phyloP scores from a whole-genome alignment of 2,797 vertebrate species.

The Gouania willdenowi region DNA sequence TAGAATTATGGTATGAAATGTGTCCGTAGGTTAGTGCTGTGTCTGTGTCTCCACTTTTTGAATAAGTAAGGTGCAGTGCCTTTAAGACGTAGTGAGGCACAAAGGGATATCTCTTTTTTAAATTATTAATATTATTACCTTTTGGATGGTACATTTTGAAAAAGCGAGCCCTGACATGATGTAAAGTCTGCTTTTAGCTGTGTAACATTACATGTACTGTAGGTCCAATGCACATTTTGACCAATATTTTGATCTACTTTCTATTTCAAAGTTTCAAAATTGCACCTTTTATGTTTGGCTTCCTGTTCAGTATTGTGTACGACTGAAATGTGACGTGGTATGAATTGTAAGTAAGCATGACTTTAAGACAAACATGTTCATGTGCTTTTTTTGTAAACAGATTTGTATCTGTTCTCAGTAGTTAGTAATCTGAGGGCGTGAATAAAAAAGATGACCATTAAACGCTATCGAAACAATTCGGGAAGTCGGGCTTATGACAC shows the following conservation, averaged over 20 bases:
- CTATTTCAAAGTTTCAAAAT: constrained; percentile 31
- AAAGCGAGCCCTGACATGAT: too few relatives aligned
- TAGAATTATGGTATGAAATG: constrained; percentile 7
- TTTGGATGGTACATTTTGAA: too few relatives aligned
- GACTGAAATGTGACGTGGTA: constrained; percentile 28
- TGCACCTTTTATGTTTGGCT: constrained; percentile 38
- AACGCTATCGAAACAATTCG: too few relatives aligned
- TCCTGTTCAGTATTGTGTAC: constrained; percentile 59
- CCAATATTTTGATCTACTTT: constrained; percentile 9
- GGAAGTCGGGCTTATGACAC: too few relatives aligned
- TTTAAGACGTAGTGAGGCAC: constrained; percentile 18
- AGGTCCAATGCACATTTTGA: too few relatives aligned
- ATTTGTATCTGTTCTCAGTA: constrained; percentile 18
- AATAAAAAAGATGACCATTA: not conserved
- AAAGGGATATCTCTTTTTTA: constrained; percentile 2
- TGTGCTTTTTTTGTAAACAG: constrained; percentile 37
- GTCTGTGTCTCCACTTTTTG: not conserved
- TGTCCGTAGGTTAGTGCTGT: not conserved
- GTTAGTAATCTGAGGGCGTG: constrained; percentile 2
- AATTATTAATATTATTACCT: too few relatives aligned
- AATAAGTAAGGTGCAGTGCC: constrained; percentile 46
- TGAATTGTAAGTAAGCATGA: constrained; percentile 45
- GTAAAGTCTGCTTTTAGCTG: too few relatives aligned
- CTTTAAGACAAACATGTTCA: constrained; percentile 25
- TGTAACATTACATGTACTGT: too few relatives aligned